A percentile compares a stretch with the other conserved stretches of the same genome.
These are phyloP conservation scores for Diglossa cyanea DNA, from an alignment of 2,797 vertebrate genomes.

Conservation along the genomic window DNA sequence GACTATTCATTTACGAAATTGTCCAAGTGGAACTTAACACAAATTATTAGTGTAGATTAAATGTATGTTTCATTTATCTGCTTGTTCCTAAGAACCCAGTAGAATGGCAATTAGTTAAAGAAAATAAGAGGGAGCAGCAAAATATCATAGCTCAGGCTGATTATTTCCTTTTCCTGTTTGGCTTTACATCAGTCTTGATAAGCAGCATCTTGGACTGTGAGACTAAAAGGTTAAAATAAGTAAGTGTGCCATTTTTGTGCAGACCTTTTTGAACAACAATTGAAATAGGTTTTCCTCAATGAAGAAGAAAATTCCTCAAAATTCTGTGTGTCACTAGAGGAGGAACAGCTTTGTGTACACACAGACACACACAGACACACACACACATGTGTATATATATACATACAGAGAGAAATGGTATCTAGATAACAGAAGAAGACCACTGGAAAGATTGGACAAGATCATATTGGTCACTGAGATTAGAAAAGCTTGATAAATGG, in stretches of 20 bases:
- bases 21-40: constrained; percentile 34
- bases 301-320: neutral
- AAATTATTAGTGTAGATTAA: constrained; percentile 31
- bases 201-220: neutral
- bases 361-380: neutral
- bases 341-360: neutral
- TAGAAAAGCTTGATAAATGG: neutral
- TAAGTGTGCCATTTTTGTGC: neutral
- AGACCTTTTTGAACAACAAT: neutral
- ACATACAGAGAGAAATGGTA: neutral
- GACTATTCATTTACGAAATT: constrained; percentile 25
- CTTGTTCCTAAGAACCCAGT: neutral
- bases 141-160: neutral
- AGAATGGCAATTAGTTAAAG: constrained; percentile 3
- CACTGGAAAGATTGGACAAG: neutral
- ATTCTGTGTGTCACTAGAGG: neutral
- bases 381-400: too few relatives aligned
- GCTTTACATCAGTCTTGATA: neutral
- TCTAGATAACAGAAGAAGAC: neutral
- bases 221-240: neutral
- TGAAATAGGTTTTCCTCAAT: neutral
- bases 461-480: neutral
- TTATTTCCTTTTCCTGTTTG: neutral
- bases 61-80: constrained; percentile 26
- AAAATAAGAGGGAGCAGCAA: neutral